Evolutionary conservation across 1,140 invertebrate genomes (phyloP), one percentile per base, ranked within the genome.

Genomic region (Brachionus rubens): DNA sequence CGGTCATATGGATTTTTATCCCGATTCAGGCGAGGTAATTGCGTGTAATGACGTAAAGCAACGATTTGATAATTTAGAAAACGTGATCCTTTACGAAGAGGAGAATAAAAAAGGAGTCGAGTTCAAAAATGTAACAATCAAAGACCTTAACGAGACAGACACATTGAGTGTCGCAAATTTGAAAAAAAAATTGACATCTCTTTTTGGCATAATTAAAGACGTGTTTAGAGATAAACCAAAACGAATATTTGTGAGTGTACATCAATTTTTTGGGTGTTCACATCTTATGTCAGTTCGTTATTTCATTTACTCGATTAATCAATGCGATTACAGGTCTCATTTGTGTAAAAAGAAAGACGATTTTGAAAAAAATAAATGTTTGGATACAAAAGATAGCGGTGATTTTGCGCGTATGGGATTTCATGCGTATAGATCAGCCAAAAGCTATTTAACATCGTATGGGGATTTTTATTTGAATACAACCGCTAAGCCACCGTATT

Each of bases 1-100:
- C n/a, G 72, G 72, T 19, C 72, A 75, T 24, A 41, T 75, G 40
- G 54, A 75, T 24, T 75, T 75, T 41, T 75, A 54, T 75, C 72
- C 72, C 6, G 72, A 75, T 59, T 26, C 26, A 12, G 72, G 72
- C 16, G 21, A 41, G 7, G 7, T 54, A 43, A 75, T 56, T 30
- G 72, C 48, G 26, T 75, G 72, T 30, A 48, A 56, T 47, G 36
- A 59, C 28, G 16, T 75, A 10, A 75, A 43, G 14, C 19, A 59
- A 28, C 21, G 68, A 50, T 72, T 40, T 36, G 30, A 48, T 2
- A 72, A 72, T 33, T 50, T 50, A 12, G 68, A 72, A 28, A 72
- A 72, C 50, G 68, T 72, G 3, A 59, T 75, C 43, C n/a, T 54
- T n/a, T 54, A 75, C 28, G 36, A 75, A 56, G 72, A 75, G 41